A percentile compares a stretch with the other conserved stretches of the same genome.
These are phyloP conservation scores for Nineta flava DNA, from an alignment of 2,888 invertebrate genomes.

Conservation along the genomic window DNA sequence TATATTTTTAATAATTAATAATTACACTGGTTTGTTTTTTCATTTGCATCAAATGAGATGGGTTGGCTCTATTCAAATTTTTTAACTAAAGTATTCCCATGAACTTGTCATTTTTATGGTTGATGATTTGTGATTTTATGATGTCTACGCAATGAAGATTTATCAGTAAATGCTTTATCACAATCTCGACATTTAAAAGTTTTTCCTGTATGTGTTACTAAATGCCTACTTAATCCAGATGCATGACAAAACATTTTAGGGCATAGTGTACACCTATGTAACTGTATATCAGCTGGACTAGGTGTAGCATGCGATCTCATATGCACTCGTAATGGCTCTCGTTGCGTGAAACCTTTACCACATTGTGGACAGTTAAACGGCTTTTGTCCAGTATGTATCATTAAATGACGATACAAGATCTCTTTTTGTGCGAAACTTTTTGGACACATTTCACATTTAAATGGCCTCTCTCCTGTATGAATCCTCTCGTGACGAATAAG, in stretches of 20 bases:
- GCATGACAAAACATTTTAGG: constrained; percentile 43
- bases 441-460: constrained; percentile 36
- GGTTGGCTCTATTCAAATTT: too few relatives aligned
- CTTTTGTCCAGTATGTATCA: constrained; percentile 41
- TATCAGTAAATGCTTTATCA: constrained; percentile 50
- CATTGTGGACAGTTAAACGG: constrained; percentile 51
- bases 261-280: constrained; percentile 51
- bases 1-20: too few relatives aligned
- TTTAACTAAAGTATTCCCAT: too few relatives aligned
- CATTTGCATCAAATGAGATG: too few relatives aligned
- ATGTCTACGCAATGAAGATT: constrained; percentile 53
- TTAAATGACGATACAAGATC: constrained; percentile 44
- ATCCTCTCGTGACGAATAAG: constrained; percentile 50
- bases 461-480: constrained; percentile 44
- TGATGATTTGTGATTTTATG: constrained; percentile 25
- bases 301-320: constrained; percentile 39
- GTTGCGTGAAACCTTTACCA: constrained; percentile 54
- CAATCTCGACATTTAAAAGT: constrained; percentile 47
- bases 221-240: constrained; percentile 51
- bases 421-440: constrained; percentile 58
- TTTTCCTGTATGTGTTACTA: constrained; percentile 46
- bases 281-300: constrained; percentile 36
- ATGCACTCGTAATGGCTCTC: constrained; percentile 48
- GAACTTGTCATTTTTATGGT: constrained; percentile 9
- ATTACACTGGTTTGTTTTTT: too few relatives aligned